Base-by-base conservation (phyloP, 1,140 invertebrate species). In the Zophobas atratus region DNA sequence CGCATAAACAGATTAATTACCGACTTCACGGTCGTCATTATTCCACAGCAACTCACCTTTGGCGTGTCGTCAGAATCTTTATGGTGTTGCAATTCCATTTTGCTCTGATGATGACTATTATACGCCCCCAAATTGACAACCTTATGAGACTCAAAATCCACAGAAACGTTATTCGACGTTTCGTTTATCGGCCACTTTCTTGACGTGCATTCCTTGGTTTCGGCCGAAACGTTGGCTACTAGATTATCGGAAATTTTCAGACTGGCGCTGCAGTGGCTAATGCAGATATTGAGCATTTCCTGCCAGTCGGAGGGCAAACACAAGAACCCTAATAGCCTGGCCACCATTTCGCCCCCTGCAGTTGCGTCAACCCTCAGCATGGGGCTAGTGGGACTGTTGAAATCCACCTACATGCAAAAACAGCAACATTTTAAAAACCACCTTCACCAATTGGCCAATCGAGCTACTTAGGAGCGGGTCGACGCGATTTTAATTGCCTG, bases 61-160 rank as follows among this genome's bases (percentile, higher is more conserved):
- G 92, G 87, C 85, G 90, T 93, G 75, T 94, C 93, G 63, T 94
- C 93, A 32, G 89, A 89, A 34, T 90, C 91, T 81, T 91, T 92
- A 77, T 93, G 92, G 81, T 95, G 93, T 49, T 91, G 91, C 51
- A 95, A 88, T 85, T 94, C 93, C 93, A 95, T 95, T 87, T 94
- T 94, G 53, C 92, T 94, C 38, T 92, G 93, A 83, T 90, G 92
- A 86, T 89, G 92, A 77, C 87, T 87, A 36, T 87, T 88, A 82
- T 88, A 89, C 6, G 87, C 83, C 6, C 87, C 87, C 1, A 88
- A 86, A 73, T 87, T 87, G 20, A 91, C 81, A 0, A 87, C 87
- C 81, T 90, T 91, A 67, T 89, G 88, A 0, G 93, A 92, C 77
- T 92, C 89, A 81, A 95, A 94, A 81, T 96, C 93, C 0, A 97